A percentile compares a stretch with the other conserved stretches of the same genome.
phyloP scores from a whole-genome alignment of 1,140 invertebrate genomes.

The Nasonia longicornis region DNA sequence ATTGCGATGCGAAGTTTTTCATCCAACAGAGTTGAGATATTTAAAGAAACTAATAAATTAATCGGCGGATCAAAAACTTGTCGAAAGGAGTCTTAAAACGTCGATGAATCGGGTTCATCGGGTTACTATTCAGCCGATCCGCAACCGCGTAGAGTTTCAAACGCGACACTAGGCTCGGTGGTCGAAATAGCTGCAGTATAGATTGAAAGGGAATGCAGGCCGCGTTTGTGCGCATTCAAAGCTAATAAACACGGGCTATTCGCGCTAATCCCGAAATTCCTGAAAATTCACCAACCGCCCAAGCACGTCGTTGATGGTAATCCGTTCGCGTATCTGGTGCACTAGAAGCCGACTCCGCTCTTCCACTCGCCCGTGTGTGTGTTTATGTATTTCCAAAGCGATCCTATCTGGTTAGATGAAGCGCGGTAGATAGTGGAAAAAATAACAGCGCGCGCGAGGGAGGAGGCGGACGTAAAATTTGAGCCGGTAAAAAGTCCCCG shows the following conservation, averaged over 20 bases:
- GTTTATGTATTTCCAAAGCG: not conserved
- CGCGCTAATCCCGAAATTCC: constrained; percentile 25
- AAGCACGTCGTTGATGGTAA: constrained; percentile 15
- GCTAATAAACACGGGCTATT: constrained; percentile 22
- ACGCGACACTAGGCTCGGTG: not conserved
- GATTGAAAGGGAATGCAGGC: not conserved
- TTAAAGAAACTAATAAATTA: too few relatives aligned
- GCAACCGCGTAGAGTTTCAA: not conserved
- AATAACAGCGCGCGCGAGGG: not conserved
- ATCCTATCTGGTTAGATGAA: not conserved
- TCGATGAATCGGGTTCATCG: too few relatives aligned
- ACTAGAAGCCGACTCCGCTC: too few relatives aligned
- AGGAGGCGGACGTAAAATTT: not conserved
- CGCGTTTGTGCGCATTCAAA: not conserved
- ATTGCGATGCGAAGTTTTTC: too few relatives aligned
- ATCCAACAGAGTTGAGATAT: too few relatives aligned
- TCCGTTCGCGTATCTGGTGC: not conserved
- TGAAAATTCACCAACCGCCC: not conserved
- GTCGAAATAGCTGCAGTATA: too few relatives aligned
- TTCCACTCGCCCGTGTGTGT: too few relatives aligned
- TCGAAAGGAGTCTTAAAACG: too few relatives aligned
- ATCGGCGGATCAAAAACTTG: too few relatives aligned
- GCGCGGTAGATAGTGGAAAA: not conserved
- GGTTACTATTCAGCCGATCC: too few relatives aligned
- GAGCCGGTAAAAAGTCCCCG: not conserved